Evolutionary conservation across 2,797 vertebrate species (phyloP).

Genomic region (Uromys caudimaculatus): DNA sequence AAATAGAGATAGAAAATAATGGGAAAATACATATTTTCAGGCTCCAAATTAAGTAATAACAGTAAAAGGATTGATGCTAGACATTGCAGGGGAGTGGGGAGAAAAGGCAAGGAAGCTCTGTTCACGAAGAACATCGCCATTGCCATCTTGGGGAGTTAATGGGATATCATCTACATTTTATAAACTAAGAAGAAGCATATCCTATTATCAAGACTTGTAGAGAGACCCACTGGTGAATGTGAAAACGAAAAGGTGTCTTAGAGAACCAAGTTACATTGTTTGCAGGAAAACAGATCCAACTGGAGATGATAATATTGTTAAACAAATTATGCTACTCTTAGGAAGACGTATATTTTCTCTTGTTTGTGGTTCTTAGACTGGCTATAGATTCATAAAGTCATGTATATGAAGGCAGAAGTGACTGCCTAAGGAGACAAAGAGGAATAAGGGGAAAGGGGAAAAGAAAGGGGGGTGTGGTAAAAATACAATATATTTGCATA

Average conservation of each 20-base stretch:
- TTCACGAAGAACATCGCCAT: background rate
- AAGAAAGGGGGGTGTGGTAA: background rate
- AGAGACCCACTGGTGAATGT: background rate
- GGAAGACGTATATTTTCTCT: background rate
- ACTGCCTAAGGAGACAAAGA: background rate
- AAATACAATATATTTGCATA: background rate
- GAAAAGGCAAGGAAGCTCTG: conserved; percentile 32
- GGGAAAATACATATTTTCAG: conserved; percentile 31
- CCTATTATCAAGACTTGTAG: conserved; percentile 37
- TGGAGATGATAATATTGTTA: background rate
- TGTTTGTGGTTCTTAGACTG: background rate
- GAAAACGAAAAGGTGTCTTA: background rate
- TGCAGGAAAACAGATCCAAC: background rate
- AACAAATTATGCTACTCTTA: background rate
- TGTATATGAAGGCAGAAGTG: background rate
- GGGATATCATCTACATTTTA: conserved; percentile 47
- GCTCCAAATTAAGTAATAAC: conserved; percentile 44
- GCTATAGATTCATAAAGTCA: background rate
- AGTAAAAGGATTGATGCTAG: conserved; percentile 31
- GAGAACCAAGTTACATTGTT: background rate
- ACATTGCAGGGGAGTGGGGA: background rate
- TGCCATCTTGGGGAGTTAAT: conserved; percentile 11
- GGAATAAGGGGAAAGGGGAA: background rate
- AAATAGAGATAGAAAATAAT: conserved; percentile 11
- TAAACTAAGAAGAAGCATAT: conserved; percentile 27